phyloP scores from a whole-genome alignment of 2,797 vertebrate species.

The Eremophila alpestris region DNA sequence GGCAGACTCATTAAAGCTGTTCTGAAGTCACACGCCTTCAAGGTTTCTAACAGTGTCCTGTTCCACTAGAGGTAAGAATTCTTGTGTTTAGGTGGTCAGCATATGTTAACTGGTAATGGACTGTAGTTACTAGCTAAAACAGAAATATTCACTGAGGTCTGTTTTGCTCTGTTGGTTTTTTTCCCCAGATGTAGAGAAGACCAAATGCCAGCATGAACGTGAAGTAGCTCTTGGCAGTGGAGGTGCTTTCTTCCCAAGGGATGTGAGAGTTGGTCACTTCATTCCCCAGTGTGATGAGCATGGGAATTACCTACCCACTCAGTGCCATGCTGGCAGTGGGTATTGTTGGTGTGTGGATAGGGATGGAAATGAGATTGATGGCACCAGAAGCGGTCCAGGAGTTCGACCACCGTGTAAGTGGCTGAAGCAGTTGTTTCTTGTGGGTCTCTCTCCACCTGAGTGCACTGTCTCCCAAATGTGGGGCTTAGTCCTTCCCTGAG shows the following conservation, averaged over 20 bases:
- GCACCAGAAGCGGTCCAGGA: slow-evolving; percentile 80
- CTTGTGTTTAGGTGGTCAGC: not conserved
- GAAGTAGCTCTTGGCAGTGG: slow-evolving; percentile 75
- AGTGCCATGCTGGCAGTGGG: slow-evolving; percentile 85
- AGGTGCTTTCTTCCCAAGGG: slow-evolving; percentile 37
- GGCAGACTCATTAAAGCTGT: not conserved
- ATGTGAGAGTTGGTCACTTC: slow-evolving; percentile 75
- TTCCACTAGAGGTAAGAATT: not conserved
- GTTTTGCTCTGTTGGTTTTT: not conserved
- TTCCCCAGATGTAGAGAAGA: slow-evolving; percentile 79
- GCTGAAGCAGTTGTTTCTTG: not conserved
- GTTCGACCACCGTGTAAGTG: slow-evolving; percentile 89
- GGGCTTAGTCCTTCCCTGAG: not conserved
- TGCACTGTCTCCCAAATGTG: not conserved
- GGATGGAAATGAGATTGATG: slow-evolving; percentile 86
- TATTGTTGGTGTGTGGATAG: slow-evolving; percentile 94
- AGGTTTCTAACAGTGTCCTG: not conserved
- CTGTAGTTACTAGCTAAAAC: not conserved
- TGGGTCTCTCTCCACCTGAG: not conserved
- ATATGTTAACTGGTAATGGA: not conserved
- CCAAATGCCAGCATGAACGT: slow-evolving; percentile 84
- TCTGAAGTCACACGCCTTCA: not conserved
- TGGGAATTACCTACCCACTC: slow-evolving; percentile 84
- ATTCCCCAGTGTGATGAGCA: slow-evolving; percentile 86
- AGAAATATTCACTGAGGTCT: not conserved